Evolutionary conservation across 2,888 invertebrate species (phyloP).

Genomic region (Drosophila koepferae): DNA sequence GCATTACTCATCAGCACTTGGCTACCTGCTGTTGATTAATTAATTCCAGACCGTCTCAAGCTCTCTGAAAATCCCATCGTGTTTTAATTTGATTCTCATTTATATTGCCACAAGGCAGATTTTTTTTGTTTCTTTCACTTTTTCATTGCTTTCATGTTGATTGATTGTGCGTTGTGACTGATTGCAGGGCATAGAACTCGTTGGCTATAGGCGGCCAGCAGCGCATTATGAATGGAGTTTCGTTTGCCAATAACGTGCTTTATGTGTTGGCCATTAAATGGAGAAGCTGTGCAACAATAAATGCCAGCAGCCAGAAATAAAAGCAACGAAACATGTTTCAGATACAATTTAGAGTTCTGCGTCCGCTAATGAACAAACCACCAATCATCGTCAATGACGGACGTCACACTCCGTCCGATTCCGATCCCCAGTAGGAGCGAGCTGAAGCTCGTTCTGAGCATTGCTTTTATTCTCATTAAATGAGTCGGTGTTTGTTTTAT

Average conservation of each 20-base stretch:
- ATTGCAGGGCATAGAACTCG: constrained; percentile 57
- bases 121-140: background rate
- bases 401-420: constrained; percentile 23
- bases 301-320: background rate
- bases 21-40: constrained; percentile 53
- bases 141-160: constrained; percentile 43
- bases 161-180: constrained; percentile 45
- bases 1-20: constrained; percentile 24
- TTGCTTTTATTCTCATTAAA: constrained; percentile 28
- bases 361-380: constrained; percentile 37
- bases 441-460: constrained; percentile 39
- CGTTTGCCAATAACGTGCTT: constrained; percentile 40
- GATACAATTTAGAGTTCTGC: constrained; percentile 27
- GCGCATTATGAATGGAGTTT: constrained; percentile 64
- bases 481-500: background rate
- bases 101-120: constrained; percentile 20
- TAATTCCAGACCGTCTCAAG: constrained; percentile 10
- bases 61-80: constrained; percentile 37
- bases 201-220: constrained; percentile 6
- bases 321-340: constrained; percentile 48
- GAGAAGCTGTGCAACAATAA: constrained; percentile 10
- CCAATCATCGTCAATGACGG: constrained; percentile 35
- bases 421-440: constrained; percentile 9
- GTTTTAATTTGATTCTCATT: constrained; percentile 13
- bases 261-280: constrained; percentile 27